Evolutionary conservation across 2,113 vertebrate species (phyloP).

Genomic region (Callochromis pleurospilus): DNA sequence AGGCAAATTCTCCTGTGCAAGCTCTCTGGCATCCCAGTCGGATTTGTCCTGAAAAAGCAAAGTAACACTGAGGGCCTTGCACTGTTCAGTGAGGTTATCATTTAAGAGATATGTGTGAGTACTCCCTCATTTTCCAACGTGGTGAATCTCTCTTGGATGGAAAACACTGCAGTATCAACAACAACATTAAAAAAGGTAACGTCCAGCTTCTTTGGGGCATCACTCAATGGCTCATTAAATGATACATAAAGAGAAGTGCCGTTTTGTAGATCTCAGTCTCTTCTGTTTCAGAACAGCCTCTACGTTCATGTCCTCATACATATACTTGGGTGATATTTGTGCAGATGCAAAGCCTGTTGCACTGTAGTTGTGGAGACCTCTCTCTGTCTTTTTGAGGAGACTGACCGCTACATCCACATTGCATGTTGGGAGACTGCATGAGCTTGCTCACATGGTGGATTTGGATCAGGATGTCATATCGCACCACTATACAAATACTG

Average conservation of each 20-base stretch:
- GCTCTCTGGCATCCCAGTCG: background rate
- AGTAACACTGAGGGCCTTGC: background rate
- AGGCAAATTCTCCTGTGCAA: background rate
- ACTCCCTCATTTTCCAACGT: background rate
- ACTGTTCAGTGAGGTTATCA: background rate
- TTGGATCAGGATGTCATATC: no score
- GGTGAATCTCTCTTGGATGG: background rate
- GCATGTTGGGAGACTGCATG: no score
- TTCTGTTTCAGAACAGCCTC: background rate
- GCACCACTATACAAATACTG: no score
- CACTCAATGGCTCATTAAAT: background rate
- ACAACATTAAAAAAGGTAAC: background rate
- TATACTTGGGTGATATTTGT: background rate
- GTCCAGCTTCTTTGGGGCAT: background rate
- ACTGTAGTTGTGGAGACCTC: background rate
- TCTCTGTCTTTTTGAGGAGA: background rate
- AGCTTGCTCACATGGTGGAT: no score
- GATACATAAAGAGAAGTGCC: background rate
- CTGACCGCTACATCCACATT: no score
- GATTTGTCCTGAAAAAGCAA: background rate
- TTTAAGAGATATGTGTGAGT: background rate
- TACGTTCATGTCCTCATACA: background rate
- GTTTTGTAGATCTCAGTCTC: background rate
- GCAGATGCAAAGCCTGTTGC: background rate
- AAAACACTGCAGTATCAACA: background rate